These are phyloP conservation scores for Notodonta ziczac DNA, from an alignment of 2,888 invertebrate genomes.

Conservation along the genomic window DNA sequence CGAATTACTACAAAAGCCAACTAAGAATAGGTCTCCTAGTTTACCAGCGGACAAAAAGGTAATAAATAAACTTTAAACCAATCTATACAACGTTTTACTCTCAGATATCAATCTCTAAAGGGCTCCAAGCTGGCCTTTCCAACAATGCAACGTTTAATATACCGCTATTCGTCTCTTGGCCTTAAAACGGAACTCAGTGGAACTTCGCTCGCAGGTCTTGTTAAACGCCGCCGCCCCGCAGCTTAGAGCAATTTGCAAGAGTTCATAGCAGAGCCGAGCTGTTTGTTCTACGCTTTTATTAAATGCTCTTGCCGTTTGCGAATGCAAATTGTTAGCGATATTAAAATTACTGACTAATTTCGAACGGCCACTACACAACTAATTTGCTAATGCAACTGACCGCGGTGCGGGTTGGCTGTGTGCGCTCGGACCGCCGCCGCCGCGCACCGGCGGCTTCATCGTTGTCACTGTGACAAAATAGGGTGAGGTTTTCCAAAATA, in stretches of 20 bases:
- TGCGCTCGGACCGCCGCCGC: background rate
- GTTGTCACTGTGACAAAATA: background rate
- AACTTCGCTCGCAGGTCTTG: conserved; percentile 75
- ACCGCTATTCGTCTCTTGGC: conserved; percentile 37
- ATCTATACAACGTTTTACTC: background rate
- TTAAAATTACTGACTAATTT: conserved; percentile 54
- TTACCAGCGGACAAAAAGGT: background rate
- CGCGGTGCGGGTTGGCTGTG: conserved; percentile 3
- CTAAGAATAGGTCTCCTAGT: background rate
- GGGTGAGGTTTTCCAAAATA: background rate
- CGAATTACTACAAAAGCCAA: background rate
- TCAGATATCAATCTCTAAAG: conserved; percentile 1
- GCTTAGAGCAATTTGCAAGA: conserved; percentile 82
- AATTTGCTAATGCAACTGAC: conserved; percentile 30
- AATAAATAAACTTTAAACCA: background rate
- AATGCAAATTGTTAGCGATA: conserved; percentile 70
- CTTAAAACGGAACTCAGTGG: conserved; percentile 64
- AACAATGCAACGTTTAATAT: conserved; percentile 7
- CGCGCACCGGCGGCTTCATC: background rate
- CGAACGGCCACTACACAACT: conserved; percentile 24
- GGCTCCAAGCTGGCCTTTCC: background rate
- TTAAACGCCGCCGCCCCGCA: conserved; percentile 72
- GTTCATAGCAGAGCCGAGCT: conserved; percentile 67
- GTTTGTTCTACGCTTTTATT: conserved; percentile 75
- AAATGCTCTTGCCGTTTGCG: conserved; percentile 64